Conservation (phyloP, 2,888 invertebrate species). For the Troglohyphantes excavatus region DNA sequence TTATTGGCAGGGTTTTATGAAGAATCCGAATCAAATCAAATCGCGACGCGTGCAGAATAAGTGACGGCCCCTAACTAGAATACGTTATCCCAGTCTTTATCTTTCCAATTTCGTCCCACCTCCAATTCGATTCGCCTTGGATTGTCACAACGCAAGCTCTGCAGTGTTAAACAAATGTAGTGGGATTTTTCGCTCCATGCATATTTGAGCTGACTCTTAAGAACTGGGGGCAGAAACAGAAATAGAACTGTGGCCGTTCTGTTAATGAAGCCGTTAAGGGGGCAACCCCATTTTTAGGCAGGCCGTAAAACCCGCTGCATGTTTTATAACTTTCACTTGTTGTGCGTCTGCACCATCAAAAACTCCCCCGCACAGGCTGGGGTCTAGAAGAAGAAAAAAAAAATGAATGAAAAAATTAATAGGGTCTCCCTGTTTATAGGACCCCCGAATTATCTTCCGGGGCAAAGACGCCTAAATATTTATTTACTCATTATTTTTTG, state of each 20-base stretch:
- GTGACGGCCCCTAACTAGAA: too few species aligned
- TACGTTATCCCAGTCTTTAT: too few species aligned
- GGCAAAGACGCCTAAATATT: conserved; percentile 29
- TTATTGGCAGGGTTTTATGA: too few species aligned
- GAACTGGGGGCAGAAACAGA: conserved; percentile 46
- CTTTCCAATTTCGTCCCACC: too few species aligned
- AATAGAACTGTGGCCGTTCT: conserved; percentile 59
- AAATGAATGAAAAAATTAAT: conserved; percentile 20
- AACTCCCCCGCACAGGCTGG: too few species aligned
- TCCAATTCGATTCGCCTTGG: too few species aligned
- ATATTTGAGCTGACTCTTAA: conserved; percentile 39
- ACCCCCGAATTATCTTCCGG: conserved; percentile 36
- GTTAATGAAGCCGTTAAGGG: conserved; percentile 76
- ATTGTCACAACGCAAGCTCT: too few species aligned
- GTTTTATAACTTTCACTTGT: conserved; percentile 77
- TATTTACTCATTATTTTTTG: conserved; percentile 28
- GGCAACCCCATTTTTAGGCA: conserved; percentile 66
- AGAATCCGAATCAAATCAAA: too few species aligned
- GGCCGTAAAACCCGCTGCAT: conserved; percentile 67
- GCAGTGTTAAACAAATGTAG: conserved; percentile 17
- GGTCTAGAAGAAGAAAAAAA: conserved; percentile 1
- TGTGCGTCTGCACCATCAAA: conserved; percentile 26
- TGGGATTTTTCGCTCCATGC: background rate
- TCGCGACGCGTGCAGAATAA: too few species aligned
- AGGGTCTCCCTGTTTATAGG: conserved; percentile 47